Conservation (phyloP, 2,797 vertebrate species). For the Hippocampus kuda region DNA sequence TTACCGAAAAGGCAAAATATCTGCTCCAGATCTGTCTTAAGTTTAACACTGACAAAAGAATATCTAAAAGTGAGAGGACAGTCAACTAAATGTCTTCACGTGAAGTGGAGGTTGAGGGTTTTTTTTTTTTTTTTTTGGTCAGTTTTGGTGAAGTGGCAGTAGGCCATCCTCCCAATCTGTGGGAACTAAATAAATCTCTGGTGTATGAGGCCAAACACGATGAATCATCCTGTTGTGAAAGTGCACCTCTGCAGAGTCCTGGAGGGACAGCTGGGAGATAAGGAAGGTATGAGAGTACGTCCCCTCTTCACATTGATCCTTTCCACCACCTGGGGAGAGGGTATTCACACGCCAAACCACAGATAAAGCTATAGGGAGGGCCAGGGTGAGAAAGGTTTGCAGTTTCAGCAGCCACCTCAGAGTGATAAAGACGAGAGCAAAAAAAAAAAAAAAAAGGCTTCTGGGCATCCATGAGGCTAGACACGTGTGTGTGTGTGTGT, state of each 20-base stretch:
- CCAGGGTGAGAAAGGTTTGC: constrained; percentile 30
- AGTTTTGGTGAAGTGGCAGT: constrained; percentile 7
- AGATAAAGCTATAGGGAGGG: constrained; percentile 44
- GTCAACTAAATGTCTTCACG: constrained; percentile 22
- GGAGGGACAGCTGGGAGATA: constrained; percentile 63
- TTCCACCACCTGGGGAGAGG: constrained; percentile 52
- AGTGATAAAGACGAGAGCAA: constrained; percentile 59
- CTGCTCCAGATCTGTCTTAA: no score
- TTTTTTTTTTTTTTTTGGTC: constrained; percentile 11
- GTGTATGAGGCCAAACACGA: constrained; percentile 57
- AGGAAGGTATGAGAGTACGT: constrained; percentile 55
- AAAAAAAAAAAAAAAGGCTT: constrained; percentile 41
- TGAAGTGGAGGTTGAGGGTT: constrained; percentile 20
- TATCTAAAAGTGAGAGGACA: constrained; percentile 16
- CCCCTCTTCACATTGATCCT: constrained; percentile 60
- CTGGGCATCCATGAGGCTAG: constrained; percentile 15
- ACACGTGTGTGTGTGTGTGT: neutral
- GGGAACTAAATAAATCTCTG: constrained; percentile 50
- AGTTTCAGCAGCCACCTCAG: constrained; percentile 47
- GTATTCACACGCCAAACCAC: constrained; percentile 60
- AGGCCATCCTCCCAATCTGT: constrained; percentile 32
- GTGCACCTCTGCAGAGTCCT: constrained; percentile 49
- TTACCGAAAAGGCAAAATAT: no score
- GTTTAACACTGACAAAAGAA: neutral
- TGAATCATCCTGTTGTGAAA: constrained; percentile 58